Evolutionary conservation across 2,113 vertebrate species (phyloP), one percentile per base, ranked within the genome.

Genomic region (Amazona vittata): DNA sequence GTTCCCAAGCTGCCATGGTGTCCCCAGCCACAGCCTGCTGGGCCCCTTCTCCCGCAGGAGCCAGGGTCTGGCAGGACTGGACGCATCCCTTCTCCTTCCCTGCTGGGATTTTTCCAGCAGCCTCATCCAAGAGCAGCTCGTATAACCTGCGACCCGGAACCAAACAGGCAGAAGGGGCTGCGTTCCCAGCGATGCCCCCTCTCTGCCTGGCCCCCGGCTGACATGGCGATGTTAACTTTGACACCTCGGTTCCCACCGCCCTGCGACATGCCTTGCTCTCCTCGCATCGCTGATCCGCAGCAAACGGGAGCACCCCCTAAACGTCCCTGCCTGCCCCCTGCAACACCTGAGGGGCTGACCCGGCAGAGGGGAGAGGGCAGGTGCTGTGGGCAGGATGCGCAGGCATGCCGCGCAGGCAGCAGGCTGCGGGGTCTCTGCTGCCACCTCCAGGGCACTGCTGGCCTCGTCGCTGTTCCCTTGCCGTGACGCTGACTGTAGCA

Each of bases 381-480:
- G 15, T 11, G 13, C 25, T 6, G 89, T 62, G 20, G 76, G 35
- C 55, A 6, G 55, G 18, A n/a, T 15, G 4, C 3, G 43, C 53
- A 3, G 85, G 35, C 7, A 31, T 18, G 21, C 17, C 8, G 33
- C 5, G 85, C 82, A 31, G 76, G 35, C 55, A 6, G 62, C 8
- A 17, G 49, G 88, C 65, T 70, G 86, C 26, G 89, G 89, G 44
- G 80, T 81, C 96, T 96, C 77, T 94, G 96, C 95, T 93, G 96
- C 93, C 95, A 96, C 73, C 95, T 92, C 86, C 93, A 91, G 96
- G 96, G 46, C 89, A 9, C 88, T 74, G 85, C 46, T 28, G 74
- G 93, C 64, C 69, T 93, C n/a, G 85, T 70, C 93, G 50, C 64
- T n/a, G 10, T 64, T 28, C 44, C 22, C 64, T 70, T 10, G 55